phyloP scores from a whole-genome alignment of 1,140 invertebrate species.

The Diachasma alloeum region DNA sequence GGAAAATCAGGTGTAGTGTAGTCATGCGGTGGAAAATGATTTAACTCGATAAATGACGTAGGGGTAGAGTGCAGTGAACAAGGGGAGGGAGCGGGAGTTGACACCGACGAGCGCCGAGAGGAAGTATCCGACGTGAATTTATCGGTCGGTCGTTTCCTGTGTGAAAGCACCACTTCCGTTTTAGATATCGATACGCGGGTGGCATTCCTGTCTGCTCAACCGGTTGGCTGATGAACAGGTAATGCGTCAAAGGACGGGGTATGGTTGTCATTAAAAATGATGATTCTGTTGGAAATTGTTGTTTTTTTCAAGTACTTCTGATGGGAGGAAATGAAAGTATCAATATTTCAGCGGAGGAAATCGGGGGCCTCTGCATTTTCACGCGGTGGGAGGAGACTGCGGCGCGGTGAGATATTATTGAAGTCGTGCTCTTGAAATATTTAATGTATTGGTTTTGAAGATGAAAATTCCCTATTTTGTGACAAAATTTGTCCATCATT shows the following conservation, averaged over 20 bases:
- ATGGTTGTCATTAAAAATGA: too few species aligned
- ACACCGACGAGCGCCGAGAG: conserved; percentile 1
- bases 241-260: neutral
- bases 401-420: too few species aligned
- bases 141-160: conserved; percentile 24
- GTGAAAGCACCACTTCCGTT: conserved; percentile 23
- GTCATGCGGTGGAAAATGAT: conserved; percentile 21
- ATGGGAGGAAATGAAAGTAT: too few species aligned
- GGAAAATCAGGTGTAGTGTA: neutral
- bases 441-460: too few species aligned
- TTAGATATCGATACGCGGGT: conserved; percentile 19
- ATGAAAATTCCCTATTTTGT: too few species aligned
- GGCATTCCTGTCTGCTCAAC: neutral
- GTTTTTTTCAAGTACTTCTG: too few species aligned
- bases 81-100: neutral
- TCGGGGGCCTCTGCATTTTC: too few species aligned
- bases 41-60: conserved; percentile 26
- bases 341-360: too few species aligned
- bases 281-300: too few species aligned
- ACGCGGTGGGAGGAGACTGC: too few species aligned
- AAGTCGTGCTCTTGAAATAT: too few species aligned
- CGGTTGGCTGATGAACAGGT: neutral
- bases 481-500: too few species aligned
- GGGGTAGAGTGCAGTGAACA: neutral
- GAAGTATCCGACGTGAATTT: conserved; percentile 28